Evolutionary conservation across 2,113 vertebrate species (phyloP), one percentile per base, ranked within the genome.

Genomic region (Polypterus bichir): DNA sequence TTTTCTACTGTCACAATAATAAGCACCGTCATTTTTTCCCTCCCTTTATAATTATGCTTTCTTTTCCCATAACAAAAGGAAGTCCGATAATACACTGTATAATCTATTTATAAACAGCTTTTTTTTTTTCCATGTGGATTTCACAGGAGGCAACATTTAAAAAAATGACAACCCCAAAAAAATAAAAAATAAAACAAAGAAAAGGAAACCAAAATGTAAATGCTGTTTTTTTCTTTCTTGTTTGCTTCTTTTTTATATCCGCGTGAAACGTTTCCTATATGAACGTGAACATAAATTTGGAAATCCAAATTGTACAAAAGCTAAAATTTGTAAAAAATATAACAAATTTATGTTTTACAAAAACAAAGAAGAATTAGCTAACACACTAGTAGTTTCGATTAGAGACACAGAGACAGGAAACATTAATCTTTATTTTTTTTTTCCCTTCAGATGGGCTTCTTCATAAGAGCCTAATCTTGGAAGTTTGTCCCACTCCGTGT

Each of bases 301-400:
- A 81, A 71, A 75, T 72, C 78, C 80, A 81, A 85, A 87, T 71
- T 74, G 68, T 79, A 86, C 70, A 83, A 83, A 86, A 83, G 71
- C 78, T 84, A 85, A 80, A 76, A 79, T 83, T 72, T 83, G 77
- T 76, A 86, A 81, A 69, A 85, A 86, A 82, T 83, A 85, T 73
- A 84, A 82, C 73, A 6, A 59, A 66, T 86, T 82, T 84, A 59
- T 59, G 69, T 74, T 83, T 83, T 87, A 82, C 68, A 82, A 83
- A 85, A 86, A 67, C 70, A 82, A 79, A 78, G 65, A 77, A 75
- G 75, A 77, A 79, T 70, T 54, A 71, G 71, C 67, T 74, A 73
- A 74, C 76, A 62, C 65, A 56, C 65, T 71, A 44, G 62, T 71
- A 44, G 62, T 77, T 75, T 71, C 70, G 71, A 77, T 82, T 77